These are phyloP conservation scores for Meloidogyne exigua DNA, from an alignment of 1,140 invertebrate genomes.

Conservation along the genomic window DNA sequence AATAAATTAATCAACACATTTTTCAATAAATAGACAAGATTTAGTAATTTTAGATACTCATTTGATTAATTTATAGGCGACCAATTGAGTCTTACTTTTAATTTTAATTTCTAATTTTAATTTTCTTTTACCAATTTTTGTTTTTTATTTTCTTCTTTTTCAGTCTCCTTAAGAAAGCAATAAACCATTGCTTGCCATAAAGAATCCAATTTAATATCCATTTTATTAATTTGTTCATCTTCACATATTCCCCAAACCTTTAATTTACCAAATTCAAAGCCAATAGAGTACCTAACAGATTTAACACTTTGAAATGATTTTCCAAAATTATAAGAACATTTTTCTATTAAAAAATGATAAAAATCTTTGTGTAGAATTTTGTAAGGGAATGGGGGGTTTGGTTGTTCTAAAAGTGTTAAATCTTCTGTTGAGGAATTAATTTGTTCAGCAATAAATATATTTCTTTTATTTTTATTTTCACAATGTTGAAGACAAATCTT, in stretches of 20 bases:
- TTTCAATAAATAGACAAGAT: not conserved
- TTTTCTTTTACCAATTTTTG: not conserved
- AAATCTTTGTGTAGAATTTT: not conserved
- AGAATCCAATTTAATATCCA: constrained; percentile 16
- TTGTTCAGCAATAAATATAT: not conserved
- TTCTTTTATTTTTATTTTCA: not conserved
- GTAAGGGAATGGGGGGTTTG: not conserved
- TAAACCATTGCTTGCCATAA: constrained; percentile 28
- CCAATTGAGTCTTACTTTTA: no score
- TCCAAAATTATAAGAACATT: constrained; percentile 10
- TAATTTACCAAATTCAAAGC: not conserved
- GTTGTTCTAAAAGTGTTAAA: not conserved
- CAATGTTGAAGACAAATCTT: not conserved
- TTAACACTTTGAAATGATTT: constrained; percentile 8
- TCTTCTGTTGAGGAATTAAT: not conserved
- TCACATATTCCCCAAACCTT: not conserved
- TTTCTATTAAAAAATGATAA: not conserved
- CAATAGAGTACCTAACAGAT: not conserved
- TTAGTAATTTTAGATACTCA: not conserved
- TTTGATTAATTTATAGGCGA: not conserved
- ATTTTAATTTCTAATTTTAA: no score
- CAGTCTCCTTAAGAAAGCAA: not conserved
- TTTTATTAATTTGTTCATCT: not conserved
- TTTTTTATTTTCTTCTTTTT: not conserved
- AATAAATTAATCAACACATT: not conserved